Evolutionary conservation across 2,888 invertebrate genomes (phyloP), one percentile per base, ranked within the genome.

Genomic region (Pseudococcus longispinus): DNA sequence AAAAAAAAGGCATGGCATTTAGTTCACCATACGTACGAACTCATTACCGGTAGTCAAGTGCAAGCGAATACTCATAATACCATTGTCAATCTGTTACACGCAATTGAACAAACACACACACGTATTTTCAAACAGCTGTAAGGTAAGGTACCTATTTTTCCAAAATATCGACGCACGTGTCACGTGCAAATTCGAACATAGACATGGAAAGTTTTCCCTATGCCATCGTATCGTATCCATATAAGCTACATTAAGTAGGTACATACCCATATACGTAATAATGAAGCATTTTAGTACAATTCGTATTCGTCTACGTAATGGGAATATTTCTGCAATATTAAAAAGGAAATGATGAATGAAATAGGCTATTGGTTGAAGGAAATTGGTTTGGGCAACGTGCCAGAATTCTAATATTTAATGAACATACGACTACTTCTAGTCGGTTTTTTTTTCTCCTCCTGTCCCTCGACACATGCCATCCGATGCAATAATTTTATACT

Each of bases 281-380:
- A 74, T 74, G 29, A 74, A 74, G n/a, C 26, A 74, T 4, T 74
- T 74, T 74, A 37, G 6, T 37, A 74, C 74, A 74, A 32, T 37
- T 74, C 74, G 32, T 15, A 29, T 23, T 11, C 29, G n/a, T 37
- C 32, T 2, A 18, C 3, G 13, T 37, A 37, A 23, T 29, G 6
- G 74, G 32, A 74, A 29, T 74, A 74, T 74, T 74, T 74, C 74
- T 74, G 74, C 74, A 74, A 74, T 74, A 74, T 74, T 74, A 74
- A 74, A 74, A 74, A 74, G 74, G 74, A 74, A 74, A 74, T 74
- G 74, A 74, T 74, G 74, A 74, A 74, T 74, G 74, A 74, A 74
- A 74, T 74, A 32, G 32, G 32, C 74, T 74, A 32, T n/a, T 74
- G 37, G 74, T 74, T 32, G 74, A 74, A 74, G 74, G 74, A 74